phyloP scores from a whole-genome alignment of 1,140 invertebrate species.

The Drosophila micromelanica region DNA sequence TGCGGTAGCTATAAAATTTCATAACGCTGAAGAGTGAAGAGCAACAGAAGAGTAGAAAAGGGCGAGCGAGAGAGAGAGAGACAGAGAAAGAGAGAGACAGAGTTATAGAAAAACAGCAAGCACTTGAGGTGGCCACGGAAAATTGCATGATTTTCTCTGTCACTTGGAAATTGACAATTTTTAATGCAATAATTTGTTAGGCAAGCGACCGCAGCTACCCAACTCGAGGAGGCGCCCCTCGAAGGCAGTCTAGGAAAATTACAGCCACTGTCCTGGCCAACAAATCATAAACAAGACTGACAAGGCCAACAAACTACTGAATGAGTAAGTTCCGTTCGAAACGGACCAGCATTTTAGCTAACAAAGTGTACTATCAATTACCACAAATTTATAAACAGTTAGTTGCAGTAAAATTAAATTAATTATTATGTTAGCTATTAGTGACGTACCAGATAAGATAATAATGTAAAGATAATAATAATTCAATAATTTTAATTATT shows the following conservation, averaged over 20 bases:
- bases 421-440: too few species aligned
- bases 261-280: constrained; percentile 32
- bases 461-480: too few species aligned
- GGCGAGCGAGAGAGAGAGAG: neutral
- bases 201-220: constrained; percentile 32
- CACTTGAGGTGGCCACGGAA: constrained; percentile 46
- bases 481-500: too few species aligned
- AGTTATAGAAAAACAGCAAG: neutral
- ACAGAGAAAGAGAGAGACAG: neutral
- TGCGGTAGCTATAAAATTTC: constrained; percentile 54
- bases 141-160: constrained; percentile 48
- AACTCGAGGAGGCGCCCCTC: neutral
- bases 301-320: constrained; percentile 10
- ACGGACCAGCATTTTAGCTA: constrained; percentile 16
- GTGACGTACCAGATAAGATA: too few species aligned
- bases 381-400: constrained; percentile 24
- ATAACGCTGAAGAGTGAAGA: constrained; percentile 23
- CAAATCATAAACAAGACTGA: constrained; percentile 40
- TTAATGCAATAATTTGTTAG: constrained; percentile 56
- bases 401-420: too few species aligned
- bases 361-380: constrained; percentile 41
- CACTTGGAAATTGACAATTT: constrained; percentile 57
- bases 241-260: neutral
- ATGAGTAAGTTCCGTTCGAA: neutral
- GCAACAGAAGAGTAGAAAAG: constrained; percentile 7